Evolutionary conservation across 2,797 vertebrate species (phyloP).

Genomic region (Propithecus deckenii): DNA sequence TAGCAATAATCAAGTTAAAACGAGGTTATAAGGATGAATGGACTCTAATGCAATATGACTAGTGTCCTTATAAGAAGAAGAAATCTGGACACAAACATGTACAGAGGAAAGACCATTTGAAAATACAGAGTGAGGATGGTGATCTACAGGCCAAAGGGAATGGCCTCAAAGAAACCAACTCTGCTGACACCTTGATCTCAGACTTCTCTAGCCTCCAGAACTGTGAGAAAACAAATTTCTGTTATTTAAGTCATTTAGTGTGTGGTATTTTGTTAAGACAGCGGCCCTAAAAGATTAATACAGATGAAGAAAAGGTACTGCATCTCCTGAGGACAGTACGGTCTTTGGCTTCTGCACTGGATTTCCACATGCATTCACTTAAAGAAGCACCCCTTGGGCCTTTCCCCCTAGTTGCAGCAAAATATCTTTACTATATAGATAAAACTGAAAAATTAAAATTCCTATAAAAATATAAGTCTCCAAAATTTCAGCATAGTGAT

Average conservation of each 20-base stretch:
- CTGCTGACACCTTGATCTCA: background rate
- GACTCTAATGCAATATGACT: background rate
- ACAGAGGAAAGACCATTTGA: background rate
- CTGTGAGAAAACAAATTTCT: background rate
- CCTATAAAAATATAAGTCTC: background rate
- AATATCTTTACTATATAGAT: background rate
- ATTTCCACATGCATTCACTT: rapidly evolving
- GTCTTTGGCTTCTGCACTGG: background rate
- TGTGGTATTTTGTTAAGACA: background rate
- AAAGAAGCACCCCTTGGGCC: background rate
- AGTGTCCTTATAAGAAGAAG: background rate
- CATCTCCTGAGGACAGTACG: background rate
- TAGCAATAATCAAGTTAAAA: background rate
- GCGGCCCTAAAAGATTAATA: background rate
- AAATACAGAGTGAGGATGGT: background rate
- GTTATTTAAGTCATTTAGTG: background rate
- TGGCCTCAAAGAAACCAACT: background rate
- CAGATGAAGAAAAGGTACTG: background rate
- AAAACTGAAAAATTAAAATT: background rate
- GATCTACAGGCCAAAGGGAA: background rate
- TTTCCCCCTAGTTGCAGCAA: background rate
- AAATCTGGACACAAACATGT: background rate
- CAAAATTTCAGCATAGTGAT: background rate
- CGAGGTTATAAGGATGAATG: background rate
- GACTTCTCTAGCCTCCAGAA: background rate